phyloP scores from a whole-genome alignment of 2,888 invertebrate species.

The Agonopterix subpropinquella region DNA sequence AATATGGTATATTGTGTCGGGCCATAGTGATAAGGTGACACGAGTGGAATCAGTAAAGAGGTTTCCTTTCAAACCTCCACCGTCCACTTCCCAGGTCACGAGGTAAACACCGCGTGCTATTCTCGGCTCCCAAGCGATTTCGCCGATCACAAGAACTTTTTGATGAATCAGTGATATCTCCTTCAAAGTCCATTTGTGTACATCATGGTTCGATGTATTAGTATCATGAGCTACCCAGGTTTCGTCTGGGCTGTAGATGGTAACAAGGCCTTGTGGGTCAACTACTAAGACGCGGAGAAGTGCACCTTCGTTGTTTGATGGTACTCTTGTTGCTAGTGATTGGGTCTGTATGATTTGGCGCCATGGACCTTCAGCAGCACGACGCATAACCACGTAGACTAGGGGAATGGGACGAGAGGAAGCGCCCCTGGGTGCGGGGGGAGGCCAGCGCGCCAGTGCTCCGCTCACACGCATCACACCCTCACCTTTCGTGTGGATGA shows the following conservation, averaged over 20 bases:
- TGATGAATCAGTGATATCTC: constrained; percentile 84
- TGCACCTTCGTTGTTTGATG: constrained; percentile 78
- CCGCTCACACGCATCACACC: constrained; percentile 79
- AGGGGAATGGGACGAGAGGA: constrained; percentile 76
- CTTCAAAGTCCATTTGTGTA: constrained; percentile 77
- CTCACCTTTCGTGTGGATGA: constrained; percentile 82
- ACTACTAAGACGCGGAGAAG: constrained; percentile 81
- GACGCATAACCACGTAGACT: constrained; percentile 83
- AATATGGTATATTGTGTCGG: constrained; percentile 87
- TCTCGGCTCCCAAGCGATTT: constrained; percentile 84
- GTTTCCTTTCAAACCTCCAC: constrained; percentile 87
- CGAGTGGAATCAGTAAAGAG: constrained; percentile 87
- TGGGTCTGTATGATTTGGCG: constrained; percentile 81
- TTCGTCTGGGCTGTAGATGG: constrained; percentile 82
- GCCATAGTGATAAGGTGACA: constrained; percentile 87
- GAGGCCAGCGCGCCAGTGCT: constrained; percentile 79
- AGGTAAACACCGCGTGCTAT: constrained; percentile 81
- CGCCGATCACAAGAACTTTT: constrained; percentile 82
- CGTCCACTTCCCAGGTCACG: constrained; percentile 90
- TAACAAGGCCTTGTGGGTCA: constrained; percentile 81
- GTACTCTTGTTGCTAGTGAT: constrained; percentile 78
- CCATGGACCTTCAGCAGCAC: constrained; percentile 78
- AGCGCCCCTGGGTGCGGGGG: constrained; percentile 73
- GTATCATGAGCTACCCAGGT: constrained; percentile 74
- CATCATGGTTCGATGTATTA: constrained; percentile 65